These are phyloP conservation scores for Drosophila mauritiana DNA, from an alignment of 1,140 invertebrate genomes.

Conservation along the genomic window DNA sequence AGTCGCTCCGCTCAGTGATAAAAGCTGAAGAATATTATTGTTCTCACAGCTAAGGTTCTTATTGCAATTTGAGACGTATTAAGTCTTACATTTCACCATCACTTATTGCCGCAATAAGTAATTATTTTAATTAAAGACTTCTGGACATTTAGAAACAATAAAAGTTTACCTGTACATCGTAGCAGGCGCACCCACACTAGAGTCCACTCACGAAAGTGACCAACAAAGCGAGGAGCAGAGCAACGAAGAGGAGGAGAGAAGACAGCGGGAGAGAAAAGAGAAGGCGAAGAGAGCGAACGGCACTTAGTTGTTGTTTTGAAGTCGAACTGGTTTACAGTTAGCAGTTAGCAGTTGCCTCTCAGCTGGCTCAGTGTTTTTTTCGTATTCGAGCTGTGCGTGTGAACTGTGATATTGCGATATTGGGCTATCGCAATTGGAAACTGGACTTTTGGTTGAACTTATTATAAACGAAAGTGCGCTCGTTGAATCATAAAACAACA, in stretches of 20 bases:
- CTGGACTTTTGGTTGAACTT: constrained; percentile 28
- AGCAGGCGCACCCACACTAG: constrained; percentile 22
- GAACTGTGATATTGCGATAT: constrained; percentile 30
- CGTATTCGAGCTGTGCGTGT: constrained; percentile 58
- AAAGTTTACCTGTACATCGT: constrained; percentile 14
- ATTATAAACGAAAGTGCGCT: constrained; percentile 44
- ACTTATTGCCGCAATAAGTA: too few relatives aligned
- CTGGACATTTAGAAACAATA: too few relatives aligned
- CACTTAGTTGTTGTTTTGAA: constrained; percentile 77
- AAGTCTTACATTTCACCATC: too few relatives aligned
- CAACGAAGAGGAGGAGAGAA: constrained; percentile 4
- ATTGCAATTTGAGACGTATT: too few relatives aligned
- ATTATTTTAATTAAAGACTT: too few relatives aligned
- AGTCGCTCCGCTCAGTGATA: background rate
- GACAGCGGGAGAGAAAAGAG: background rate
- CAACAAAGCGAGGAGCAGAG: constrained; percentile 36
- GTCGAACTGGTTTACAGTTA: constrained; percentile 80
- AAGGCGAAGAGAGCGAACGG: constrained; percentile 28
- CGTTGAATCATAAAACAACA: constrained; percentile 23
- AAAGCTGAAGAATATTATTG: background rate
- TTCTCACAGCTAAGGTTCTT: too few relatives aligned
- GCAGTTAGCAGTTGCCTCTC: constrained; percentile 36
- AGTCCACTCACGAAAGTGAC: constrained; percentile 76
- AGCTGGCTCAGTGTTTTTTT: constrained; percentile 44
- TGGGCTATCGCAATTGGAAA: constrained; percentile 41